Percentiles rank a stretch among this genome's conserved stretches.
Conservation (phyloP, 2,888 invertebrate species). For the Drymonia ruficornis region DNA sequence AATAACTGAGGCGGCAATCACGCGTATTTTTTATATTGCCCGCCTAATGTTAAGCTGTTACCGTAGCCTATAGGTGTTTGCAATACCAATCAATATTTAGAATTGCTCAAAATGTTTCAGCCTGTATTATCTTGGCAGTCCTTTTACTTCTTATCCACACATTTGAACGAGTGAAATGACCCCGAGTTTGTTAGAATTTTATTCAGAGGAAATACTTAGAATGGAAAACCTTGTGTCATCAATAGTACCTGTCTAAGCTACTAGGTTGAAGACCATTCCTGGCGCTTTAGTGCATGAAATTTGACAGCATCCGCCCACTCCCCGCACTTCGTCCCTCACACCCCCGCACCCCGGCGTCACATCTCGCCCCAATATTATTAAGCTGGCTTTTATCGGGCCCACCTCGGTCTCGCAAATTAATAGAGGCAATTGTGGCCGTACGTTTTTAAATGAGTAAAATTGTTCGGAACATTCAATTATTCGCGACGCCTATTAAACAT, state of each 20-base stretch:
- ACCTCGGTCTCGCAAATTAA: constrained; percentile 60
- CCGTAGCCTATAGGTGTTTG: no score
- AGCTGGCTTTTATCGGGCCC: constrained; percentile 62
- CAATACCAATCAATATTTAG: no score
- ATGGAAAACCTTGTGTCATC: constrained; percentile 13
- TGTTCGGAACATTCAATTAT: constrained; percentile 46
- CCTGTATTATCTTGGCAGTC: no score
- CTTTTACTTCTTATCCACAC: no score
- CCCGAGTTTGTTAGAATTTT: no score
- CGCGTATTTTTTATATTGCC: no score
- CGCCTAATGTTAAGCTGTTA: no score
- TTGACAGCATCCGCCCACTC: constrained; percentile 58
- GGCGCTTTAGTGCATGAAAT: constrained; percentile 72
- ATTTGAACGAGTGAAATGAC: no score
- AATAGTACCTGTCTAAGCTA: constrained; percentile 57
- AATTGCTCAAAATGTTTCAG: no score
- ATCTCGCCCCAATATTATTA: constrained; percentile 54
- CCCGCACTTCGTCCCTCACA: constrained; percentile 10
- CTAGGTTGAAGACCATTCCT: constrained; percentile 56
- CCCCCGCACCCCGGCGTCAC: constrained; percentile 9
- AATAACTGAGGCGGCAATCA: no score
- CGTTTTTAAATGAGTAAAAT: constrained; percentile 58
- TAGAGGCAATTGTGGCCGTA: constrained; percentile 54
- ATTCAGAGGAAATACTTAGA: no score
- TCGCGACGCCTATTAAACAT: constrained; percentile 30